Evolutionary conservation across 2,888 invertebrate genomes (phyloP).

Genomic region (Brachycybe producta): DNA sequence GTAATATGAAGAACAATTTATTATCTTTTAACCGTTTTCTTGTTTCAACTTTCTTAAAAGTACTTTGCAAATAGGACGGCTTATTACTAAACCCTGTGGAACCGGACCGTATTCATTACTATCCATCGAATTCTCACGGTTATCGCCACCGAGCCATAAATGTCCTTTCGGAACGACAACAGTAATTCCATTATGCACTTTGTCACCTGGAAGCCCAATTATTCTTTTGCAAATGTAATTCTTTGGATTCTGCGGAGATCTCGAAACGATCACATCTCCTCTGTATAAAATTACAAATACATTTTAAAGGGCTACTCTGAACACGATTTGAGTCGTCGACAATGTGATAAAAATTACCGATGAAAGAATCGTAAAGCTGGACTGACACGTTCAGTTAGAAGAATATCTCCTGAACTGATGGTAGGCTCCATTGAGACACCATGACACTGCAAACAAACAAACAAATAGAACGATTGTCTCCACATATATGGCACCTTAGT

Average conservation of each 20-base stretch:
- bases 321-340: background rate
- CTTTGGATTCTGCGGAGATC: constrained; percentile 63
- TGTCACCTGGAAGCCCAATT: constrained; percentile 61
- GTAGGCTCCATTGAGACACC: constrained; percentile 93
- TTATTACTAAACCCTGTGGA: constrained; percentile 67
- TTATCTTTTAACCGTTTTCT: too few species aligned
- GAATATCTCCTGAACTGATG: constrained; percentile 61
- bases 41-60: too few species aligned
- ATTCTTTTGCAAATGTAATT: constrained; percentile 77
- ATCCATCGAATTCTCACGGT: constrained; percentile 67
- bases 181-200: constrained; percentile 23
- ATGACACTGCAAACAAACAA: constrained; percentile 49
- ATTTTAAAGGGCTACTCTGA: background rate
- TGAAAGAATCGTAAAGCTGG: constrained; percentile 47
- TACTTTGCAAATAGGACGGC: constrained; percentile 65
- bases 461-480: too few species aligned
- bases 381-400: constrained; percentile 68
- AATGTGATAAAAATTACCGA: constrained; percentile 2
- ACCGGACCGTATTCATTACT: constrained; percentile 78
- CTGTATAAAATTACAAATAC: constrained; percentile 29
- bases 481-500: too few species aligned
- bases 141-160: constrained; percentile 88
- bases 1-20: too few species aligned
- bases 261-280: constrained; percentile 75
- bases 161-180: constrained; percentile 62